Conservation (phyloP, 2,888 invertebrate genomes). For the Ellobium chinense region DNA sequence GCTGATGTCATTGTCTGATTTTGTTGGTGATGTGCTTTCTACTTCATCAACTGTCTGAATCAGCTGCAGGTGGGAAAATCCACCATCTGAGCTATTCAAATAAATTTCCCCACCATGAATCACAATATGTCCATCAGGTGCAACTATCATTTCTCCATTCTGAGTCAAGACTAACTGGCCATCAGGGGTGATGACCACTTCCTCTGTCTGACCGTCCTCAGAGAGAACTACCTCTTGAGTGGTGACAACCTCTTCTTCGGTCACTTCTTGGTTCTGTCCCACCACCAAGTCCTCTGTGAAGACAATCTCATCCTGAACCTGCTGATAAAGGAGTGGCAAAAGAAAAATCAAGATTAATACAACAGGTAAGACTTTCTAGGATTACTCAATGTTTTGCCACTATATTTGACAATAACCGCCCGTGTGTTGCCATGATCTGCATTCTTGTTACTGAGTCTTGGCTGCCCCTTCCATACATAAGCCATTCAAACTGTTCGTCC, state of each 20-base stretch:
- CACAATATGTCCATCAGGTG: conserved; percentile 38
- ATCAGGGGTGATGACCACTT: conserved; percentile 40
- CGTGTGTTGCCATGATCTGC: no score
- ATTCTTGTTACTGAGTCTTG: no score
- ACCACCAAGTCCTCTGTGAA: conserved; percentile 45
- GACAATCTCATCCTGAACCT: conserved; percentile 32
- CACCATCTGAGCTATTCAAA: conserved; percentile 18
- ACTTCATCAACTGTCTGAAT: conserved; percentile 34
- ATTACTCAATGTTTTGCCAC: no score
- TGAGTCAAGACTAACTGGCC: conserved; percentile 30
- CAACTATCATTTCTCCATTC: conserved; percentile 28
- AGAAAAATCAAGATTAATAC: no score
- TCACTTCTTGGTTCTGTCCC: conserved; percentile 45
- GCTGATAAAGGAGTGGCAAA: no score
- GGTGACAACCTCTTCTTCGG: conserved; percentile 45
- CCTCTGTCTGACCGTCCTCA: conserved; percentile 34
- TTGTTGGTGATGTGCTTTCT: conserved; percentile 8
- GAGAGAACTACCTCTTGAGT: conserved; percentile 39
- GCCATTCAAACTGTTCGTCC: no score
- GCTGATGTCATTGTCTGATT: conserved; percentile 21
- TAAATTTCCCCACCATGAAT: conserved; percentile 41
- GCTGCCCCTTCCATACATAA: no score
- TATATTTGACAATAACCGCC: no score
- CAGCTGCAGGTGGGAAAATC: conserved; percentile 34
- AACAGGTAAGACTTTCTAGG: no score